Evolutionary conservation across 2,113 vertebrate species (phyloP).

Genomic region (Atrichornis clamosus): DNA sequence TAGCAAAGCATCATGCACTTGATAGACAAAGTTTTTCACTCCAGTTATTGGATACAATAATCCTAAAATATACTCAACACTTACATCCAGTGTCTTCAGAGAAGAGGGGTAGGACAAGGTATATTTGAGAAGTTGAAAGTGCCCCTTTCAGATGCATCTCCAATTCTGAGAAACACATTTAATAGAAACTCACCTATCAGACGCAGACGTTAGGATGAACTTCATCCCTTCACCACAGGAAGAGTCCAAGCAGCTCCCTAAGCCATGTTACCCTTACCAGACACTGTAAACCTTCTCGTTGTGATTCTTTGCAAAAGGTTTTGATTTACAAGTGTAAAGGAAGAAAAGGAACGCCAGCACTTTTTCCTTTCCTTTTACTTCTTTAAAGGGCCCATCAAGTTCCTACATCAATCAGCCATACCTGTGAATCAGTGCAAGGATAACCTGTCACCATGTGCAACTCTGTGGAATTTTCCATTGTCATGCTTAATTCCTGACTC

Average conservation of each 20-base stretch:
- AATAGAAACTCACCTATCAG: not conserved
- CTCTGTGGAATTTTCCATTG: not conserved
- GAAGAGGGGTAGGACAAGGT: not conserved
- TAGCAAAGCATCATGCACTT: not conserved
- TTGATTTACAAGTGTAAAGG: not conserved
- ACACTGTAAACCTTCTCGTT: accelerated
- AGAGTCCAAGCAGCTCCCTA: not conserved
- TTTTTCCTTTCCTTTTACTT: not conserved
- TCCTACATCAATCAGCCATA: not conserved
- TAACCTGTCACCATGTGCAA: not conserved
- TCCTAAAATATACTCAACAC: not conserved
- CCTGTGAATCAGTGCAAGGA: not conserved
- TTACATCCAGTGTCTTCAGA: not conserved
- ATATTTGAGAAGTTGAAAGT: not conserved
- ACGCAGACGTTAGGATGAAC: not conserved
- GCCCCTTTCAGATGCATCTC: not conserved
- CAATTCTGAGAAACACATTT: not conserved
- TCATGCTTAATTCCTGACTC: not conserved
- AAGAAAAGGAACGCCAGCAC: not conserved
- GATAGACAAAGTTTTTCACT: not conserved
- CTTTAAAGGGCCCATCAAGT: not conserved
- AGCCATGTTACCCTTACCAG: not conserved
- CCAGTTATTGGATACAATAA: not conserved
- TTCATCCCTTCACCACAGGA: not conserved
- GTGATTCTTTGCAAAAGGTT: not conserved